Evolutionary conservation across 2,797 vertebrate species (phyloP).

Genomic region (Pelochelys cantorii): DNA sequence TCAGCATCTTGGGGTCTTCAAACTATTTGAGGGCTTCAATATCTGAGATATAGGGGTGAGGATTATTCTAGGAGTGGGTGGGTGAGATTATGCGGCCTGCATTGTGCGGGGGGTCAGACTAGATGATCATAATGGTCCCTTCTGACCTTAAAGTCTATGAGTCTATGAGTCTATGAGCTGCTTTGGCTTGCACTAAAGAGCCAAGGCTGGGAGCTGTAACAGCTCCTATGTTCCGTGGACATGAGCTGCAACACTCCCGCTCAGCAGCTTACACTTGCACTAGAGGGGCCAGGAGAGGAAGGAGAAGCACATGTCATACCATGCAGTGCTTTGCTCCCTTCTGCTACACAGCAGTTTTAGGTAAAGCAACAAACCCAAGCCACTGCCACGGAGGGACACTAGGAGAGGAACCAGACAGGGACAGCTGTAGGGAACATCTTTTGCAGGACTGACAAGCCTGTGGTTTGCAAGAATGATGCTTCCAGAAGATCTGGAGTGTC

Average conservation of each 20-base stretch:
- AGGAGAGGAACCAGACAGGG: neutral
- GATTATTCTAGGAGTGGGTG: no score
- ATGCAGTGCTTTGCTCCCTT: neutral
- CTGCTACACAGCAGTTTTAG: neutral
- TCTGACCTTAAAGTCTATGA: no score
- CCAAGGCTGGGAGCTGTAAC: neutral
- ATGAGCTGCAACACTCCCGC: neutral
- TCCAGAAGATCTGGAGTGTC: neutral
- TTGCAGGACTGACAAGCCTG: accelerated
- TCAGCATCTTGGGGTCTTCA: no score
- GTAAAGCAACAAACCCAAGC: neutral
- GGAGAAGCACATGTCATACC: neutral
- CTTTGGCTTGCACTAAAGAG: neutral
- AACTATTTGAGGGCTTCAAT: no score
- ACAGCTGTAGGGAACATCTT: neutral
- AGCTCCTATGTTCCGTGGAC: neutral
- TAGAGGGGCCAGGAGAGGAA: neutral
- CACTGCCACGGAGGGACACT: neutral
- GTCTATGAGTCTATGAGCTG: no score
- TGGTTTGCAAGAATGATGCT: constrained; percentile 32
- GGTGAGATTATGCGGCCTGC: no score
- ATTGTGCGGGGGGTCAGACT: no score
- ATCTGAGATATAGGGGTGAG: no score
- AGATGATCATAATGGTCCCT: no score
- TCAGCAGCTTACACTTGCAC: neutral